Evolutionary conservation across 2,797 vertebrate genomes (phyloP).

Genomic region (Nannoperca australis): DNA sequence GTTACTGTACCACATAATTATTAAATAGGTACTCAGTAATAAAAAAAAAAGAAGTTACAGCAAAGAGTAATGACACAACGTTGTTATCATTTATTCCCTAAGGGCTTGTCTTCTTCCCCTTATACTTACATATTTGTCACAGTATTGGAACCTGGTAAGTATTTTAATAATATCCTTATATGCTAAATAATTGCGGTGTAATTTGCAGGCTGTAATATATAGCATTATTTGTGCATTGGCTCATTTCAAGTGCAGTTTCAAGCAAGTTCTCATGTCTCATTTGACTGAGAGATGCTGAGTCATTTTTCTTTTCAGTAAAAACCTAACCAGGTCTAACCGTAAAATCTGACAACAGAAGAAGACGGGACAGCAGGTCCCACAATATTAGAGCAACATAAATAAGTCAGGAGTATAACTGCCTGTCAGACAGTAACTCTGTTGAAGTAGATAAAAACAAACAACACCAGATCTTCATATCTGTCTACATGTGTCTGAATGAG

Average conservation of each 20-base stretch:
- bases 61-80: not conserved
- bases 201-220: not conserved
- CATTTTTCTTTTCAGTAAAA: not conserved
- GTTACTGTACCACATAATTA: not conserved
- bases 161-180: not conserved
- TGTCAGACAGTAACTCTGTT: constrained; percentile 47
- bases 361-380: constrained; percentile 42
- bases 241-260: not conserved
- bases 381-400: constrained; percentile 61
- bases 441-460: constrained; percentile 22
- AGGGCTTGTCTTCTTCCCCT: not conserved
- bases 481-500: not conserved
- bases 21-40: not conserved
- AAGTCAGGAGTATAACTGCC: constrained; percentile 44
- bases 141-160: not conserved
- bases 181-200: not conserved
- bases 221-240: not conserved
- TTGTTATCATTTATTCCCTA: not conserved
- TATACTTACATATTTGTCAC: not conserved
- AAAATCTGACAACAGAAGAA: constrained; percentile 24
- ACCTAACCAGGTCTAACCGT: not conserved
- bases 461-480: not conserved
- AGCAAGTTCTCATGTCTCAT: constrained; percentile 9
- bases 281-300: not conserved
- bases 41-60: not conserved